Evolutionary conservation across 2,113 vertebrate species (phyloP).

Genomic region (Aramus guarauna): DNA sequence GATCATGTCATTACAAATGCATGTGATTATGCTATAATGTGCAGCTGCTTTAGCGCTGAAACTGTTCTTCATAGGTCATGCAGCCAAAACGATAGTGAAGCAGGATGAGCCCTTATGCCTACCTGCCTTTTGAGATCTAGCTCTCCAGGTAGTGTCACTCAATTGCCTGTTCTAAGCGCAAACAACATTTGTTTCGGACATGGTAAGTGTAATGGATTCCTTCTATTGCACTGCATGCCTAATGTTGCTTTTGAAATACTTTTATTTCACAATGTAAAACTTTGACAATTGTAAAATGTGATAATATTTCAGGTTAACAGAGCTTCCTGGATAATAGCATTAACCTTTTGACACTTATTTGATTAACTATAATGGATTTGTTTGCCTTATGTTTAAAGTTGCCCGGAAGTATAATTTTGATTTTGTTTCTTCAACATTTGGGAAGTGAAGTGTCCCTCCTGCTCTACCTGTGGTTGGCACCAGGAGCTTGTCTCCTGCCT

Average conservation of each 20-base stretch:
- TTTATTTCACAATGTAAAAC: not conserved
- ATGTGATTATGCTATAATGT: not conserved
- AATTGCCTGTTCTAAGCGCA: not conserved
- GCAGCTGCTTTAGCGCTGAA: not conserved
- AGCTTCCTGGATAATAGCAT: not conserved
- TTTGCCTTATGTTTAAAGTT: not conserved
- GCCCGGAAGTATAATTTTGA: not conserved
- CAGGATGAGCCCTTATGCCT: not conserved
- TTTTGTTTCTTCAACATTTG: not conserved
- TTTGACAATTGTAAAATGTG: not conserved
- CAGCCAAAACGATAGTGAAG: not conserved
- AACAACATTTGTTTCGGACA: not conserved
- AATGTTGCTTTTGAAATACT: not conserved
- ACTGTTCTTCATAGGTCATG: not conserved
- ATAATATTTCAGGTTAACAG: not conserved
- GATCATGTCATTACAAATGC: not conserved
- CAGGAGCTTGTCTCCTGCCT: not conserved
- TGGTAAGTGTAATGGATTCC: not conserved
- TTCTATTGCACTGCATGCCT: not conserved
- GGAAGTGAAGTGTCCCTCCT: not conserved
- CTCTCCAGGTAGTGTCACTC: not conserved
- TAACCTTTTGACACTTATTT: not conserved
- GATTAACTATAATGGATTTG: not conserved
- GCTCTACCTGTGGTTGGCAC: accelerated
- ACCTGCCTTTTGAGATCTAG: not conserved